These are phyloP conservation scores for Hozukius guyotensis DNA, from an alignment of 2,797 vertebrate species.

Conservation along the genomic window DNA sequence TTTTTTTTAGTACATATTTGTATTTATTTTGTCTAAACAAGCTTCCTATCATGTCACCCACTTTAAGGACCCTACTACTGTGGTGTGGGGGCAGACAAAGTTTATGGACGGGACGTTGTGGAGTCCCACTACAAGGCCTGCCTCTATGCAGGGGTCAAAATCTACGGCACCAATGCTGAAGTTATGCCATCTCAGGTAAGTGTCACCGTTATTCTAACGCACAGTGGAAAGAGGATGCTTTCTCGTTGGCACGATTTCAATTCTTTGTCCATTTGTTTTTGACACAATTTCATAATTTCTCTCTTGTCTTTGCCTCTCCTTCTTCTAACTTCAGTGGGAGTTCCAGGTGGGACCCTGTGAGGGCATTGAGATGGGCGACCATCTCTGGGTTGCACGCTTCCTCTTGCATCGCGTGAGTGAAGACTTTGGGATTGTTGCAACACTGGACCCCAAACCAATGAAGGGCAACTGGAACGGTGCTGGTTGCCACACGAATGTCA, in stretches of 20 bases:
- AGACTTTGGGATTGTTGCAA: constrained; percentile 88
- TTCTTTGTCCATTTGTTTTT: not conserved
- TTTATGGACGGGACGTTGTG: constrained; percentile 87
- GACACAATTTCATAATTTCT: not conserved
- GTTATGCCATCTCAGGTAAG: constrained; percentile 92
- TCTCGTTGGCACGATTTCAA: no score
- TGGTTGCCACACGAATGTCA: constrained; percentile 91
- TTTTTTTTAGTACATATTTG: not conserved
- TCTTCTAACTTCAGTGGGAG: constrained; percentile 85
- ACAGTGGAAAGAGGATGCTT: not conserved
- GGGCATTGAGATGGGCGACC: constrained; percentile 89
- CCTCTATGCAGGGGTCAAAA: constrained; percentile 86
- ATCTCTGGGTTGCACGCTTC: constrained; percentile 90
- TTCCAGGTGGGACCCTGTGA: constrained; percentile 90
- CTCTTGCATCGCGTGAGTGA: constrained; percentile 90
- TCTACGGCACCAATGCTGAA: constrained; percentile 89
- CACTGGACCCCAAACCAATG: constrained; percentile 90
- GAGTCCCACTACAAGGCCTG: constrained; percentile 92
- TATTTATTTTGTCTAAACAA: not conserved
- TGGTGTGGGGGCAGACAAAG: constrained; percentile 86
- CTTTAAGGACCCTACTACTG: constrained; percentile 90
- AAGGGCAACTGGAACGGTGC: constrained; percentile 89
- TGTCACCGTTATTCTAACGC: not conserved
- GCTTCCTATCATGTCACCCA: not conserved
- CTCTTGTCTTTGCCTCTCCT: not conserved